phyloP scores from a whole-genome alignment of 2,888 invertebrate genomes.

The Zelleria hepariella region DNA sequence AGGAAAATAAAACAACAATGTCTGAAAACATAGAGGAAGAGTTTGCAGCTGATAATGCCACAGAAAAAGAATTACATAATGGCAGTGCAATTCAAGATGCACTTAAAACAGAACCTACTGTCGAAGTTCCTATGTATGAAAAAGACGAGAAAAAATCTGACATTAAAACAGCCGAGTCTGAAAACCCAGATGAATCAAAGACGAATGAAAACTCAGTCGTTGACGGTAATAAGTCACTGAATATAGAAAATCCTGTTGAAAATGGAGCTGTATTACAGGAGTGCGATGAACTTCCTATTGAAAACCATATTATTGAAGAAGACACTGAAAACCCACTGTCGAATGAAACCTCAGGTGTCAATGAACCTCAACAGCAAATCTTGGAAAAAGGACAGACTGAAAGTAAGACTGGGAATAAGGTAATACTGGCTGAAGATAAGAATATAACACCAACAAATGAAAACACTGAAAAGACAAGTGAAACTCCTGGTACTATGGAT shows the following conservation, averaged over 20 bases:
- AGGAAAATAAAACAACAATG: neutral
- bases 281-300: neutral
- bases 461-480: neutral
- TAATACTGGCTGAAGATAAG: neutral
- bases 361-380: too few species aligned
- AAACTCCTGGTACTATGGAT: neutral
- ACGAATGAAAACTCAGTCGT: neutral
- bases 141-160: neutral
- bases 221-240: neutral
- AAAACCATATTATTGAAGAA: neutral
- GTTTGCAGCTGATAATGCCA: neutral
- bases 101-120: neutral
- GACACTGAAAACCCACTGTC: neutral
- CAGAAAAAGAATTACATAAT: neutral
- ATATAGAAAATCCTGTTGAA: neutral
- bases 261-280: neutral
- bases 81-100: neutral
- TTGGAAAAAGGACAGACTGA: neutral
- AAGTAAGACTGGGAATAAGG: neutral
- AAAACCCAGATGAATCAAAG: neutral
- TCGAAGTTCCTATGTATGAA: neutral
- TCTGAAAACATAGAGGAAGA: too few species aligned
- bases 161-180: neutral
- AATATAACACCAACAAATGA: too few species aligned
- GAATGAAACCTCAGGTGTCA: too few species aligned